These are phyloP conservation scores for Hypercompe scribonia DNA, from an alignment of 2,888 invertebrate species.

Conservation along the genomic window DNA sequence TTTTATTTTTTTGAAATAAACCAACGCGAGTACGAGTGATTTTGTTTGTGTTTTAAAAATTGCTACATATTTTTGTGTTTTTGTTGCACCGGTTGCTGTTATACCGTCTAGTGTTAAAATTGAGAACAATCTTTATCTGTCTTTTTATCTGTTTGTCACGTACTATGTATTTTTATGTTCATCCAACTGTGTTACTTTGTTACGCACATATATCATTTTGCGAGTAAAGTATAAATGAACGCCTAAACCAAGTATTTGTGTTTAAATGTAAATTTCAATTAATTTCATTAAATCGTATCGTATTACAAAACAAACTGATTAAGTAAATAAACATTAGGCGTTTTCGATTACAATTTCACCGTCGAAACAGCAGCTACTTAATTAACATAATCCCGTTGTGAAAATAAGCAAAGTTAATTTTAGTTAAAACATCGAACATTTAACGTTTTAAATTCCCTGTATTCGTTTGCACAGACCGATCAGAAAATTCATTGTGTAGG, in stretches of 20 bases:
- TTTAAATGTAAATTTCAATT: slow-evolving; percentile 45
- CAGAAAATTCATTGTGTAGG: slow-evolving; percentile 54
- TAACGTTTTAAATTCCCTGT: slow-evolving; percentile 59
- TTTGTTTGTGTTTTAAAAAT: slow-evolving; percentile 52
- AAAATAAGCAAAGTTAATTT: slow-evolving; percentile 74
- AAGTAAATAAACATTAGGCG: slow-evolving; percentile 73
- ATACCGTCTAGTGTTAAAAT: slow-evolving; percentile 40
- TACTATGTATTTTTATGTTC: slow-evolving; percentile 18
- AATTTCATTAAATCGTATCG: slow-evolving; percentile 53
- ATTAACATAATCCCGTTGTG: slow-evolving; percentile 74
- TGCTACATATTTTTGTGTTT: slow-evolving; percentile 43
- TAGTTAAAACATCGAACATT: slow-evolving; percentile 67
- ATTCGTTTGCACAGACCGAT: slow-evolving; percentile 54
- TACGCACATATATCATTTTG: slow-evolving; percentile 5
- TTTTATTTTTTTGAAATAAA: slow-evolving; percentile 53
- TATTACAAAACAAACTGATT: slow-evolving; percentile 73
- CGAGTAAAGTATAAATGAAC: slow-evolving; percentile 30
- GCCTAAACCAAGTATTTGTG: slow-evolving; percentile 13
- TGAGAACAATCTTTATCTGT: slow-evolving; percentile 35
- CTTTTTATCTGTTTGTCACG: slow-evolving; percentile 35
- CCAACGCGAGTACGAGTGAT: slow-evolving; percentile 49
- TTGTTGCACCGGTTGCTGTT: slow-evolving; percentile 40
- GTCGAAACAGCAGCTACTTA: slow-evolving; percentile 67
- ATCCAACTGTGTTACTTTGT: slow-evolving; percentile 26
- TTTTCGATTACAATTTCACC: slow-evolving; percentile 72